phyloP scores from a whole-genome alignment of 2,888 invertebrate species.

The Ectemnius lituratus region DNA sequence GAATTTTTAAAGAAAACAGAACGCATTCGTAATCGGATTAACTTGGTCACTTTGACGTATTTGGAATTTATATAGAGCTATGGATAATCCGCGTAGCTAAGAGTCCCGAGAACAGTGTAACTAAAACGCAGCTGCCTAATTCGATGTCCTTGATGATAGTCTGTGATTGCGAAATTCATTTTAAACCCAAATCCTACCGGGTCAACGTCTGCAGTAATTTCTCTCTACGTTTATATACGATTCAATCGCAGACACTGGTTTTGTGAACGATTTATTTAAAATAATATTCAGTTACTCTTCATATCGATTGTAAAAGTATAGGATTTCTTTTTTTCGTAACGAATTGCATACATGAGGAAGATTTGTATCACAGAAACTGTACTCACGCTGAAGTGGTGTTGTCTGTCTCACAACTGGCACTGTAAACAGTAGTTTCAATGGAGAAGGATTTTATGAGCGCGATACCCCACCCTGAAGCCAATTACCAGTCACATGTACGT shows the following conservation, averaged over 20 bases:
- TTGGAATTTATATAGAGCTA: no score
- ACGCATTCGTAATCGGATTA: no score
- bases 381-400: conserved; percentile 50
- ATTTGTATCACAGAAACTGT: not conserved
- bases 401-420: conserved; percentile 45
- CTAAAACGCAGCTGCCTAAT: no score
- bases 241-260: not conserved
- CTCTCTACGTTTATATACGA: not conserved
- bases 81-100: no score
- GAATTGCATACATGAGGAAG: no score
- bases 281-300: not conserved
- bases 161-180: no score
- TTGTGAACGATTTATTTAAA: not conserved
- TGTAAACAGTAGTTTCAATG: conserved; percentile 59
- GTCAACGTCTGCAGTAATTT: not conserved
- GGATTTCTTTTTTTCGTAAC: not conserved
- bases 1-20: conserved; percentile 1
- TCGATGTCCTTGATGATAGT: no score
- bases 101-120: no score
- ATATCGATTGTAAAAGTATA: not conserved
- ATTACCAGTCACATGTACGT: conserved; percentile 46
- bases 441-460: conserved; percentile 59
- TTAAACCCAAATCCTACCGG: no score
- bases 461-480: conserved; percentile 58
- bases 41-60: no score